Evolutionary conservation across 2,113 vertebrate species (phyloP), one percentile per base, ranked within the genome.

Genomic region (Ameiurus melas): DNA sequence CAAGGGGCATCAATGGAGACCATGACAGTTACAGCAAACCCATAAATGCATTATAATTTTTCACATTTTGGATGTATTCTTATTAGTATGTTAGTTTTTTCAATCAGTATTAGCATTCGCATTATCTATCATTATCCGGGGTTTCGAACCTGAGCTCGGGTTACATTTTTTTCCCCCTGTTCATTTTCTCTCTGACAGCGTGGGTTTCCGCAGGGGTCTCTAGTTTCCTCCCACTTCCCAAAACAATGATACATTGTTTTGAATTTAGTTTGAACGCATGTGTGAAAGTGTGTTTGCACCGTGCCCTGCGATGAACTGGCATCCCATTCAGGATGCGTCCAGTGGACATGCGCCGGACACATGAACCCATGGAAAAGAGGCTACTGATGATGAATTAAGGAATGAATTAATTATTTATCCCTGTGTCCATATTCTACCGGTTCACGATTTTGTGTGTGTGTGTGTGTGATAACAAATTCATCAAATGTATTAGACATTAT

Each of bases 21-120:
- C 20, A 62, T 14, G 36, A 62, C 33, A 83, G 36, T 62, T 43
- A 62, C 80, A 62, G n/a, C 27, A 33, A 81, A 22, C 17, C 33
- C 19, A 82, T 30, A 80, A 55, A 80, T 25, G 27, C 47, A 80
- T 78, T 78, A 78, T 27, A 51, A 78, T 60, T 36, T 62, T 83
- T 83, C 14, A 83, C 22, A 83, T 27, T 39, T 43, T 62, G 0
- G 5, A 62, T 25, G 0, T 58, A 43, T 43, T 43, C 57, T 36
- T 62, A 1, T 62, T 58, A 58, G 33, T 57, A 81, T 30, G 33
- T 36, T 33, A 82, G 53, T 8, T 81, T 81, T 58, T 81, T 33
- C 16, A 81, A 22, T 60, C 19, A 81, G n/a, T 25, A 25, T 60
- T 81, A 51, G 27, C 10, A 30, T 55, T n/a, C 19, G 77, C 51